A percentile compares a stretch with the other conserved stretches of the same genome.
These are phyloP conservation scores for Calliphora vomitoria DNA, from an alignment of 2,888 invertebrate genomes.

Conservation along the genomic window DNA sequence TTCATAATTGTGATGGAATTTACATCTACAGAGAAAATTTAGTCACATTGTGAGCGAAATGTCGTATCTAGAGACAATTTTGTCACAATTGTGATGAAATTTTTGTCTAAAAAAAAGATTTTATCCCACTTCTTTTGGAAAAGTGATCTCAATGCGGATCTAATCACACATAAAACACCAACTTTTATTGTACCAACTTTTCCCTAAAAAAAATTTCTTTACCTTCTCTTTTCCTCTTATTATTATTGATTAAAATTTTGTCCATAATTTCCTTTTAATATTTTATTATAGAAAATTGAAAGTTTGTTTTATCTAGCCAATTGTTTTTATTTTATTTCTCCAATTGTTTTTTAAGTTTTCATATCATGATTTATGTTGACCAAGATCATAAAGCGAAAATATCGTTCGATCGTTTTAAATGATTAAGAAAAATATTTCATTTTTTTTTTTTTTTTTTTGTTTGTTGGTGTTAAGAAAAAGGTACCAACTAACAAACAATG, in stretches of 20 bases:
- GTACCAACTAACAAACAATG: conserved; percentile 54
- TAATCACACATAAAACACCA: too few relatives aligned
- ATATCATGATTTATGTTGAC: conserved; percentile 73
- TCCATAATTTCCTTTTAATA: background rate
- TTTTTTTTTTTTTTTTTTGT: background rate
- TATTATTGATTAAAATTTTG: conserved; percentile 3
- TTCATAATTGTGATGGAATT: too few relatives aligned
- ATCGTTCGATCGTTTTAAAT: conserved; percentile 75
- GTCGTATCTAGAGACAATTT: too few relatives aligned
- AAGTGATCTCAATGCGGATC: too few relatives aligned
- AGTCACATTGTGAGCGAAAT: too few relatives aligned
- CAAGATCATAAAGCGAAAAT: conserved; percentile 72
- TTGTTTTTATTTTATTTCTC: conserved; percentile 18
- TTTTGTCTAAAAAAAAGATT: too few relatives aligned
- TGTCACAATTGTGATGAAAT: background rate
- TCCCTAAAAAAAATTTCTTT: too few relatives aligned
- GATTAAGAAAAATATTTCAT: conserved; percentile 52
- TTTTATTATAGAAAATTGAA: conserved; percentile 44
- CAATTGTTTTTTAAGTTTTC: conserved; percentile 31
- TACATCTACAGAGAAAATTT: too few relatives aligned
- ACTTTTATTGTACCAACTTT: too few relatives aligned
- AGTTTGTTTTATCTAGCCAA: conserved; percentile 24
- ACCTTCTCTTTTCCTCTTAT: too few relatives aligned
- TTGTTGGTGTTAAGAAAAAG: background rate
- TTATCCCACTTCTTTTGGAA: too few relatives aligned